Evolutionary conservation across 2,113 vertebrate genomes (phyloP).

Genomic region (Cairina moschata): DNA sequence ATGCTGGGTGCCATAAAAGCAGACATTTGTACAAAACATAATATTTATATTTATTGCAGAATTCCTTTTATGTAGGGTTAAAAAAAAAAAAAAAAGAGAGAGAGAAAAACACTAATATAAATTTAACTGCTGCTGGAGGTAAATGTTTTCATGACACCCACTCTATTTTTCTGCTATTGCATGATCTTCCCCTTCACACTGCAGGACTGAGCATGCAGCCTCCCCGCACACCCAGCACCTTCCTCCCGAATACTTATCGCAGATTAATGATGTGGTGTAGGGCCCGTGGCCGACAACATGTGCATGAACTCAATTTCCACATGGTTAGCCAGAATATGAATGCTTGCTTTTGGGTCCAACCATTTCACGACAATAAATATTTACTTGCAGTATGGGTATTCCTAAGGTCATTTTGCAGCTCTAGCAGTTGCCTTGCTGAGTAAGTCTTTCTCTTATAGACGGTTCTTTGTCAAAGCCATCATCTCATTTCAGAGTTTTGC

Average conservation of each 20-base stretch:
- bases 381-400: slow-evolving; percentile 54
- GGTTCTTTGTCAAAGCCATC: not conserved
- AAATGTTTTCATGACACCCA: not conserved
- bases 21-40: not conserved
- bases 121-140: not conserved
- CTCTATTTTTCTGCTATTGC: slow-evolving; percentile 6
- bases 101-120: not conserved
- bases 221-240: slow-evolving; percentile 17
- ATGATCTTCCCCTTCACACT: not conserved
- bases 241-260: slow-evolving; percentile 47
- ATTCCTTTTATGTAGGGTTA: not conserved
- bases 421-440: not conserved
- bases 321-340: slow-evolving; percentile 24
- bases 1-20: not conserved
- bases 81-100: not conserved
- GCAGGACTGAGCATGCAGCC: not conserved
- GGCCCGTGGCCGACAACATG: slow-evolving; percentile 46
- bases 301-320: slow-evolving; percentile 62
- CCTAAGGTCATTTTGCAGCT: slow-evolving; percentile 50
- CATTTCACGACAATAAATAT: slow-evolving; percentile 54
- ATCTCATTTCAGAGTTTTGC: not conserved
- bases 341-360: slow-evolving; percentile 37
- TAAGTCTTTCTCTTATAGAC: not conserved
- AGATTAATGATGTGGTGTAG: slow-evolving; percentile 66
- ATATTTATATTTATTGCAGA: not conserved